Base-by-base conservation (phyloP, 1,140 invertebrate species). In the Pseudomyrmex dendroicus region DNA sequence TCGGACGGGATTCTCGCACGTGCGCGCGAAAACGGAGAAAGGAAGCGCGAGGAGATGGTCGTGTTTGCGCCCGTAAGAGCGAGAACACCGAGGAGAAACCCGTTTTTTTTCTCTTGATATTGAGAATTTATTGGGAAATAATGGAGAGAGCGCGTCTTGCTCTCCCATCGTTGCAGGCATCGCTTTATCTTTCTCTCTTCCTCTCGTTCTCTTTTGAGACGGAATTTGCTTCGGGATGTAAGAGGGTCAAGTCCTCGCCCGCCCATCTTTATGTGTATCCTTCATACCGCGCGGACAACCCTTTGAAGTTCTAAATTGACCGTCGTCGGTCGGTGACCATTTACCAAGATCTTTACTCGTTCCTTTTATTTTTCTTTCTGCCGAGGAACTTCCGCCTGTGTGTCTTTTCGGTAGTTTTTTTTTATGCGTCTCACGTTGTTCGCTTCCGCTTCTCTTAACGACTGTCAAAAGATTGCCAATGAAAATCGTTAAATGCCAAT, bases 271-370 rank as follows among this genome's bases (percentile, higher is more conserved):
- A 87, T 83, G 86, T 86, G 90, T 87, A 87, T 87, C 83, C 86
- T 84, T 84, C 83, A 84, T 85, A 67, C 57, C 35, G 35, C 35
- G 35, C 70, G 22, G 61, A 48, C 70, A 90, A 86, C 73, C 82
- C 91, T 92, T 92, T 92, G 91, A 92, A 91, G 91, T 35, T 91
- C 85, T 90, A 91, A 90, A 91, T 92, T 91, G 90, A 92, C 85
- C 86, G 80, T 86, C 84, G 87, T 85, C 85, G 89, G 82, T 83
- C 72, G 83, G 54, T 85, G 72, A 85, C 89, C 90, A 91, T 35
- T 91, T 90, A 91, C 86, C 68, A 66, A 84, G 83, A 89, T 90
- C 83, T 91, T 89, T 76, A 84, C 63, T 50, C 84, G 48, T 73
- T 76, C 61, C 73, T 84, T 72, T 84, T 68, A 67, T 73, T 76